Conservation (phyloP, 2,888 invertebrate species). For the Miltochrista miniata region DNA sequence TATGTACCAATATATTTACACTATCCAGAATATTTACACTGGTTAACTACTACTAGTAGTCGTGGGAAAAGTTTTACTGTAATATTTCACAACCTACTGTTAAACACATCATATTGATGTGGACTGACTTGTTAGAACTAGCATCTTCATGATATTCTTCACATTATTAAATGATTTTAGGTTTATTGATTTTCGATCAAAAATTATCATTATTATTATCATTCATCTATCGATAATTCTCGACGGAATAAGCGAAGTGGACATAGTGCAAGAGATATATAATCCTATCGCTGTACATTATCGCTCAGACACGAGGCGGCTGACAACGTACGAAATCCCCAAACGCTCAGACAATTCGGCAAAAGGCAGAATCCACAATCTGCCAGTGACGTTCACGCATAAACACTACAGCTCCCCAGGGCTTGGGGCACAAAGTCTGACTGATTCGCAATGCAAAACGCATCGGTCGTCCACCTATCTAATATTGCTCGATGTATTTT, state of each 20-base stretch:
- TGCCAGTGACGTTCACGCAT: constrained; percentile 63
- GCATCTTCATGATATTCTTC: constrained; percentile 17
- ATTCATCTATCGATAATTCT: background rate
- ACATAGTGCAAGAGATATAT: background rate
- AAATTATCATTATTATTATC: background rate
- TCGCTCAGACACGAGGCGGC: constrained; percentile 3
- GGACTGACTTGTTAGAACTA: constrained; percentile 27
- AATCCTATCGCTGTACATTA: constrained; percentile 5
- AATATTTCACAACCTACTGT: constrained; percentile 23
- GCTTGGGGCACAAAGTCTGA: constrained; percentile 68
- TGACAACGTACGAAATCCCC: constrained; percentile 54
- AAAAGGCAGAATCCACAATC: constrained; percentile 69
- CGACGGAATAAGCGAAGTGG: constrained; percentile 1
- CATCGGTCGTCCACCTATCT: constrained; percentile 76
- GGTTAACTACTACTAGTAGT: background rate
- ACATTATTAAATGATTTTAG: constrained; percentile 3
- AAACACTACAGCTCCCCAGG: constrained; percentile 68
- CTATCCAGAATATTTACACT: too few species aligned
- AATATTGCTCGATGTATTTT: constrained; percentile 81
- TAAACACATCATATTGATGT: constrained; percentile 12
- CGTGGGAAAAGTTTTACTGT: constrained; percentile 16
- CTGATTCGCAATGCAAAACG: constrained; percentile 82
- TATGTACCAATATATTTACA: too few species aligned
- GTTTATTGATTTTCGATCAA: too few species aligned
- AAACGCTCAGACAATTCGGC: constrained; percentile 60